phyloP scores from a whole-genome alignment of 2,888 invertebrate species.

The Zaprionus bogoriensis region DNA sequence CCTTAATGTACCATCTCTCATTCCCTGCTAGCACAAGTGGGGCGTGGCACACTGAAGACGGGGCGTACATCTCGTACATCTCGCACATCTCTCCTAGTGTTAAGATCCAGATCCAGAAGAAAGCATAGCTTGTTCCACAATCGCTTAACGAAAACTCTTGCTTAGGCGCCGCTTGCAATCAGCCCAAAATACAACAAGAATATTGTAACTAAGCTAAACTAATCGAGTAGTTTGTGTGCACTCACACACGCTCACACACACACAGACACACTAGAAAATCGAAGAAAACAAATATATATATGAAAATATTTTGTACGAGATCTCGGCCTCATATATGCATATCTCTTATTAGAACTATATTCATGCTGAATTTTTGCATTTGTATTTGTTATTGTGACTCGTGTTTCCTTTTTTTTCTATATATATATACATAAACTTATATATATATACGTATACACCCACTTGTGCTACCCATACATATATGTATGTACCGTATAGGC shows the following conservation, averaged over 20 bases:
- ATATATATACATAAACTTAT: not conserved
- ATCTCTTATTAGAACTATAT: constrained; percentile 41
- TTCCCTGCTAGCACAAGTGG: constrained; percentile 45
- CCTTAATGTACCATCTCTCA: not conserved
- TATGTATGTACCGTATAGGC: not conserved
- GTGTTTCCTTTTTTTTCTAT: constrained; percentile 14
- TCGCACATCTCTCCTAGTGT: not conserved
- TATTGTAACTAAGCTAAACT: constrained; percentile 15
- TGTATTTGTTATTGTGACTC: constrained; percentile 53
- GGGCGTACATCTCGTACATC: not conserved
- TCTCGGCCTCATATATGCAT: constrained; percentile 56
- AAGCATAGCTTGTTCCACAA: constrained; percentile 57
- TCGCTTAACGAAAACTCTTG: constrained; percentile 46
- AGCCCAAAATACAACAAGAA: constrained; percentile 4
- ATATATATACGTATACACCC: constrained; percentile 3
- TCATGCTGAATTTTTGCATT: constrained; percentile 54
- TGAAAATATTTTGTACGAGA: constrained; percentile 50
- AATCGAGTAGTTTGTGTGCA: not conserved
- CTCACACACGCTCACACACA: too few relatives aligned
- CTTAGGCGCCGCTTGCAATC: constrained; percentile 52
- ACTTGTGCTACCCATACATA: constrained; percentile 39
- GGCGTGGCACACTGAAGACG: not conserved
- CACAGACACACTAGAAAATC: not conserved
- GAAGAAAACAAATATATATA: constrained; percentile 21
- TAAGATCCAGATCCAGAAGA: constrained; percentile 8